These are phyloP conservation scores for Rhinoraja longicauda DNA, from an alignment of 2,797 vertebrate species.

Conservation along the genomic window DNA sequence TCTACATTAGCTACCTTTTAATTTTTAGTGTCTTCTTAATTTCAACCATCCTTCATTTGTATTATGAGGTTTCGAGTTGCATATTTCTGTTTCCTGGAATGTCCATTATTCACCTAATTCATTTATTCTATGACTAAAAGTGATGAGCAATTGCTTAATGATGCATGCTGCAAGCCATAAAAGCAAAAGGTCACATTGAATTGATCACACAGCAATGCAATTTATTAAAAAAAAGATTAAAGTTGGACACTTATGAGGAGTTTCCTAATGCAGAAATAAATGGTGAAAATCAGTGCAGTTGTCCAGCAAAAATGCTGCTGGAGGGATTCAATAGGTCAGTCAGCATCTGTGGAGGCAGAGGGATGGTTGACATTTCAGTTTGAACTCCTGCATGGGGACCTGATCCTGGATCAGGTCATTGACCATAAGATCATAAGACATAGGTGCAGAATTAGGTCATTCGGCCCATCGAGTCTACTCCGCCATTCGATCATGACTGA, in stretches of 20 bases:
- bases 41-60: neutral
- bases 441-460: neutral
- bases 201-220: neutral
- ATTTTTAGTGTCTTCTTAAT: neutral
- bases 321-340: too few species aligned
- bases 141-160: neutral
- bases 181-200: neutral
- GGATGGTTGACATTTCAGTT: too few species aligned
- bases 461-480: too few species aligned
- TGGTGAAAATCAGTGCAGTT: neutral
- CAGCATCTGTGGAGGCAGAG: too few species aligned
- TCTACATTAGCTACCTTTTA: neutral
- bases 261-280: neutral
- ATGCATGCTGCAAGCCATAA: neutral
- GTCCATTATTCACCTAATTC: neutral
- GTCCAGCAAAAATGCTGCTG: neutral
- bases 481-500: too few species aligned
- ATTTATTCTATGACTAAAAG: neutral
- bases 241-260: neutral
- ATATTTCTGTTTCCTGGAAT: neutral
- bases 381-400: too few species aligned
- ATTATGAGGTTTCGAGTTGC: neutral
- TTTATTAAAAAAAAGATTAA: neutral
- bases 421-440: neutral
- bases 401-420: too few species aligned